Percentiles rank a stretch among this genome's conserved stretches.
phyloP scores from a whole-genome alignment of 2,113 vertebrate genomes.

The Opisthocomus hoazin region DNA sequence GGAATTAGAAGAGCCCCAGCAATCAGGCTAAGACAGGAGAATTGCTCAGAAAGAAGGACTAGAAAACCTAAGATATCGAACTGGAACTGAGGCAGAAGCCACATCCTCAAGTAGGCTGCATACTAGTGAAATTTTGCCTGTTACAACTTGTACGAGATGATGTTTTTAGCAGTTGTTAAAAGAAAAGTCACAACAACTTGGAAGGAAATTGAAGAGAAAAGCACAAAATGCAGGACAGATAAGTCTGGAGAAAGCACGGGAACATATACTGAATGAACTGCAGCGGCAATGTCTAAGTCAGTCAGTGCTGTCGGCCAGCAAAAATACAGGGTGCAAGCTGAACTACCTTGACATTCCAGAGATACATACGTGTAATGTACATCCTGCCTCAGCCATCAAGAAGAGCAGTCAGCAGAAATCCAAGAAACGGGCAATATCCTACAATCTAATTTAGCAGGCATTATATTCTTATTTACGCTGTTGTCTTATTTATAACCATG shows the following conservation, averaged over 20 bases:
- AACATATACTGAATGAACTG: background rate
- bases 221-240: background rate
- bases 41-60: background rate
- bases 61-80: background rate
- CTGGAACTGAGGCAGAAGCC: background rate
- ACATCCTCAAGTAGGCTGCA: background rate
- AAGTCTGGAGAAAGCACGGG: background rate
- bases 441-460: too few species aligned
- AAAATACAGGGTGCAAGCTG: background rate
- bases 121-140: background rate
- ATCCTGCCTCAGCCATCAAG: background rate
- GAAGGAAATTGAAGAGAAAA: background rate
- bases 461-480: fast-evolving
- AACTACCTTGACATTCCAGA: background rate
- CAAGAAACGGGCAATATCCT: fast-evolving
- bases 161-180: background rate
- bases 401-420: background rate
- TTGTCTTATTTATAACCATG: background rate
- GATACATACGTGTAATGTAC: fast-evolving
- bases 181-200: background rate
- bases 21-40: background rate
- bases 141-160: background rate
- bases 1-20: background rate
- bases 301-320: background rate
- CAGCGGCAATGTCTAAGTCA: background rate